phyloP scores from a whole-genome alignment of 2,888 invertebrate genomes.

The Eupeodes latifasciatus region DNA sequence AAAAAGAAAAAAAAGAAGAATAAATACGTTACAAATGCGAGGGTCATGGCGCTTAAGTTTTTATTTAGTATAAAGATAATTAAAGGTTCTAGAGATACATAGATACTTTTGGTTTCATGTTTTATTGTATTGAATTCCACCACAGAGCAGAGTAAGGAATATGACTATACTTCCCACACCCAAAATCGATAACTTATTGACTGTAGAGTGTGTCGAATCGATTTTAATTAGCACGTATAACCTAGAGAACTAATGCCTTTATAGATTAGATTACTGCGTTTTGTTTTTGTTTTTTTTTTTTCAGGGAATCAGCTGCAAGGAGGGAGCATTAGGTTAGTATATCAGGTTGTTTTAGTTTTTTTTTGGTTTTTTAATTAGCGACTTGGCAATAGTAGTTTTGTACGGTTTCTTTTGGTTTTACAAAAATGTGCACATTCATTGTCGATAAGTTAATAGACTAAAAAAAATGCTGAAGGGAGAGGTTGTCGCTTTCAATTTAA shows the following conservation, averaged over 20 bases:
- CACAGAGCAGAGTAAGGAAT: not conserved
- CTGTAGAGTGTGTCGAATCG: slow-evolving; percentile 51
- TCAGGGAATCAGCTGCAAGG: not conserved
- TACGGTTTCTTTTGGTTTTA: slow-evolving; percentile 58
- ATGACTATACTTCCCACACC: slow-evolving; percentile 40
- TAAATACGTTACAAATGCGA: slow-evolving; percentile 10
- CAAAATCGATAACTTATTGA: slow-evolving; percentile 20
- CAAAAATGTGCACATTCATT: slow-evolving; percentile 32
- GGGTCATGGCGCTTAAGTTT: slow-evolving; percentile 45
- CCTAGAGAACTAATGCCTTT: slow-evolving; percentile 60
- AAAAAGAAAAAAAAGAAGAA: slow-evolving; percentile 80
- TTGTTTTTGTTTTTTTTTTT: slow-evolving; percentile 34
- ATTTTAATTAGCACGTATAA: slow-evolving; percentile 64
- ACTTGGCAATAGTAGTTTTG: slow-evolving; percentile 1
- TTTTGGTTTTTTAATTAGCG: slow-evolving; percentile 50
- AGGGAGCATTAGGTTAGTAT: not conserved
- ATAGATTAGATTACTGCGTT: slow-evolving; percentile 64
- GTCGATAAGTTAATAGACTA: slow-evolving; percentile 22
- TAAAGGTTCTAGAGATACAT: not conserved
- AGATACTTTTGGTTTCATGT: not conserved
- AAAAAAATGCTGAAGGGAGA: not conserved
- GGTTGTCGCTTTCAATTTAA: slow-evolving; percentile 51
- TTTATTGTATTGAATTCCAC: slow-evolving; percentile 37
- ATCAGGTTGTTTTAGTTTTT: slow-evolving; percentile 13
- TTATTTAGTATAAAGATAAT: not conserved